These are phyloP conservation scores for Noturus placidus DNA, from an alignment of 2,113 vertebrate genomes.

Conservation along the genomic window DNA sequence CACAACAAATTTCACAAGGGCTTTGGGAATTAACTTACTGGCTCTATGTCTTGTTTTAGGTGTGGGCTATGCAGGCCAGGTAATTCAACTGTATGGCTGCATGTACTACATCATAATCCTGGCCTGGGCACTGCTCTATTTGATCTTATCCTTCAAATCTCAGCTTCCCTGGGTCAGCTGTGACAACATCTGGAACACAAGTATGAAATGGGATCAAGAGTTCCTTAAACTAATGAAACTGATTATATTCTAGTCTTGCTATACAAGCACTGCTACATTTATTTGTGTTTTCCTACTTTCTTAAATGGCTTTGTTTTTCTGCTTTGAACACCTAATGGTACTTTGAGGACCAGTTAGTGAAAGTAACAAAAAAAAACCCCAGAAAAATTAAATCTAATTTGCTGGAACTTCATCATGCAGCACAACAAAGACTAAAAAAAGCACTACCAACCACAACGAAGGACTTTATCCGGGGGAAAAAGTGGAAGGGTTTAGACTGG, in stretches of 20 bases:
- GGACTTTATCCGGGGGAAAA: too few species aligned
- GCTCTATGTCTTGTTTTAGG: conserved; percentile 67
- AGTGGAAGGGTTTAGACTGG: too few species aligned
- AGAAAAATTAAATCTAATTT: too few species aligned
- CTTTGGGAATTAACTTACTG: background rate
- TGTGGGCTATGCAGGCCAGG: conserved; percentile 82
- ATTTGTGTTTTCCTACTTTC: background rate
- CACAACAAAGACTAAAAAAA: too few species aligned
- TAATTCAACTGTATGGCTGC: conserved; percentile 81
- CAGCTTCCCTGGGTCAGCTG: conserved; percentile 87
- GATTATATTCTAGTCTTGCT: background rate
- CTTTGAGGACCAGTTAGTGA: background rate
- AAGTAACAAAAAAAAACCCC: background rate
- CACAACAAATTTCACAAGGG: background rate
- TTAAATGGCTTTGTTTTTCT: background rate
- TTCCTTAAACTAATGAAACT: background rate
- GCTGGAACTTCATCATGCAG: too few species aligned
- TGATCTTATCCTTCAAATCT: conserved; percentile 84
- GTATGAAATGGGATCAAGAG: conserved; percentile 46
- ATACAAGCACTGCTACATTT: background rate
- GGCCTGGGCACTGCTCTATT: conserved; percentile 87
- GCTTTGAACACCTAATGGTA: background rate
- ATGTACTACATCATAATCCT: conserved; percentile 87
- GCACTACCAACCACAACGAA: too few species aligned
- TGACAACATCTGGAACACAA: conserved; percentile 87